phyloP scores from a whole-genome alignment of 2,113 vertebrate genomes.

The Rhabdomys dilectus region DNA sequence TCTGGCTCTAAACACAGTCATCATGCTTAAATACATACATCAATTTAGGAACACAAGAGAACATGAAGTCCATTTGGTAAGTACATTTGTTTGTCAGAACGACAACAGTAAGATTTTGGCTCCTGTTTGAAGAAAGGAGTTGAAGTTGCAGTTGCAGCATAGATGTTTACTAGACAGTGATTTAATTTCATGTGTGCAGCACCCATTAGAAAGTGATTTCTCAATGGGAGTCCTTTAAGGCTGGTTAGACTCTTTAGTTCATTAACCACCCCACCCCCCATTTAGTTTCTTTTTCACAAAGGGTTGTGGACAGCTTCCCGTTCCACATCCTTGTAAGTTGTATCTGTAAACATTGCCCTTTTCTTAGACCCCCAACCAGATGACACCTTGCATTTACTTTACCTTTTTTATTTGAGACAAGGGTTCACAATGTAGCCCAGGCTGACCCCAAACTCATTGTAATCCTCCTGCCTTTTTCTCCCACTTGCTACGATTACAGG shows the following conservation, averaged over 20 bases:
- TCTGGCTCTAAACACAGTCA: neutral
- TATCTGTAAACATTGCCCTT: neutral
- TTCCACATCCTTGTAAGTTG: neutral
- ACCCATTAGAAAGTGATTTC: constrained; percentile 9
- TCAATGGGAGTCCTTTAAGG: neutral
- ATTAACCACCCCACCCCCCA: neutral
- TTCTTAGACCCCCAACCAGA: neutral
- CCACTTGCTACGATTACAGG: neutral
- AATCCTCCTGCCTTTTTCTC: neutral
- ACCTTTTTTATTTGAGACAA: neutral
- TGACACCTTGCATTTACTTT: neutral
- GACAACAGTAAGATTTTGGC: constrained; percentile 43
- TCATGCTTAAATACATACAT: neutral
- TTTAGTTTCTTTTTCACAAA: constrained; percentile 1
- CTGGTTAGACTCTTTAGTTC: neutral
- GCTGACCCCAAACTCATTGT: neutral
- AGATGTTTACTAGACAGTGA: neutral
- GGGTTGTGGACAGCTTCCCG: neutral
- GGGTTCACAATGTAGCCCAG: neutral
- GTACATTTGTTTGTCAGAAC: constrained; percentile 52
- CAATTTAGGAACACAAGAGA: neutral
- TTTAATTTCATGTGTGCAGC: constrained; percentile 24
- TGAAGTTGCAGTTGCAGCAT: constrained; percentile 1
- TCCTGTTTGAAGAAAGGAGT: constrained; percentile 25
- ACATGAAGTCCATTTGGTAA: constrained; percentile 26